Percentiles rank a stretch among this genome's conserved stretches.
phyloP scores from a whole-genome alignment of 2,113 vertebrate species.

The Patagioenas fasciata region DNA sequence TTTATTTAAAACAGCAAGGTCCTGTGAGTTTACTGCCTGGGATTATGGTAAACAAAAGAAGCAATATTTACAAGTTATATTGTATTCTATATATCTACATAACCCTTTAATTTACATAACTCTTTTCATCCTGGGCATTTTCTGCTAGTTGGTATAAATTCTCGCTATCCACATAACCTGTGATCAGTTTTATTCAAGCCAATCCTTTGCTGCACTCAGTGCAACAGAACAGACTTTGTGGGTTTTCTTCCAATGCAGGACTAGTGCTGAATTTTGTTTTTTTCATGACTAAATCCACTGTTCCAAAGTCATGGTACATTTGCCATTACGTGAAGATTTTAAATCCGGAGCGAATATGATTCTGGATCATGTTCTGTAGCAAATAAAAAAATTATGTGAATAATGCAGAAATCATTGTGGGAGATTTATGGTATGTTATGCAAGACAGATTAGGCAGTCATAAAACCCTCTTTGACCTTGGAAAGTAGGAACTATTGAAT shows the following conservation, averaged over 20 bases:
- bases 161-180: not conserved
- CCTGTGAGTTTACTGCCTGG: conserved; percentile 4
- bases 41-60: conserved; percentile 46
- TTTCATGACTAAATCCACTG: not conserved
- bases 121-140: conserved; percentile 13
- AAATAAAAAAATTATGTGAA: not conserved
- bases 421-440: not conserved
- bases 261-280: not conserved
- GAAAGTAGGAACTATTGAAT: not conserved
- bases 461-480: not conserved
- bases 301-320: not conserved
- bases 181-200: not conserved
- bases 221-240: not conserved
- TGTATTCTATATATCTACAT: not conserved
- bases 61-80: conserved; percentile 21
- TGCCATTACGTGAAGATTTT: not conserved
- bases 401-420: not conserved
- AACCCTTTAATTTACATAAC: conserved; percentile 7
- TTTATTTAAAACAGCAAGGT: conserved; percentile 58
- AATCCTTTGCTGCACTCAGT: not conserved
- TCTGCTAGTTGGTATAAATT: not conserved
- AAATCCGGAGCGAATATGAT: not conserved
- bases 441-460: not conserved
- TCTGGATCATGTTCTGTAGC: not conserved
- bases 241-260: not conserved